Base-by-base conservation (phyloP, 2,888 invertebrate species). In the Tipula confusa region DNA sequence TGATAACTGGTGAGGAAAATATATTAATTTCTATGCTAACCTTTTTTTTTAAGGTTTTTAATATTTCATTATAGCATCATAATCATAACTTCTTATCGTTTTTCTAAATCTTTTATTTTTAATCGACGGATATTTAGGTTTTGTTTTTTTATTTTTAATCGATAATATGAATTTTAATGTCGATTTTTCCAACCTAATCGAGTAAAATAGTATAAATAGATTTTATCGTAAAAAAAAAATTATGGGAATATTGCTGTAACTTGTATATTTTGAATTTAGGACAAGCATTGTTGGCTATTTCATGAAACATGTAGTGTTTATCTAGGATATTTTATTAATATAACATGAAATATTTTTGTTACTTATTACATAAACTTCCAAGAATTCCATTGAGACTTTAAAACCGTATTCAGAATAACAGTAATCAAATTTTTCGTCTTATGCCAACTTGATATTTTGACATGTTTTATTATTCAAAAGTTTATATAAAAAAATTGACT, bases 81-180 rank as follows among this genome's bases (percentile, higher is more conserved):
- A 64, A 64, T 64, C 64, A 64, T 64, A 64, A 64, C 24, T 64
- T 64, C 64, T 64, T 48, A 48, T 48, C 48, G 18, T 48, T 18
- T 18, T 18, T 6, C 48, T 18, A 48, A 24, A 64, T 64, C 64
- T 64, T 64, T 64, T 24, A 24, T 64, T 64, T 9, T 64, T 64
- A 64, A 64, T 64, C 64, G 64, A 64, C 64, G 64, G 64, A 64
- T 24, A 64, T 64, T 64, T 64, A 64, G 64, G 64, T 64, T 64
- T 43, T 24, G 64, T 33, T 24, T 13, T 64, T 64, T 64, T 7
- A 9, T 64, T 64, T 64, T 64, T 64, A 64, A 64, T 64, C 64
- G 24, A 24, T 64, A 64, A 64, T 24, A 64, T 7, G 64, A 64
- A 64, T 24, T 64, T 64, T 64, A 9, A 64, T 24, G 64, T 64